Percentiles rank a stretch among this genome's conserved stretches.
Conservation (phyloP, 2,888 invertebrate genomes). For the Dryomyza anilis region DNA sequence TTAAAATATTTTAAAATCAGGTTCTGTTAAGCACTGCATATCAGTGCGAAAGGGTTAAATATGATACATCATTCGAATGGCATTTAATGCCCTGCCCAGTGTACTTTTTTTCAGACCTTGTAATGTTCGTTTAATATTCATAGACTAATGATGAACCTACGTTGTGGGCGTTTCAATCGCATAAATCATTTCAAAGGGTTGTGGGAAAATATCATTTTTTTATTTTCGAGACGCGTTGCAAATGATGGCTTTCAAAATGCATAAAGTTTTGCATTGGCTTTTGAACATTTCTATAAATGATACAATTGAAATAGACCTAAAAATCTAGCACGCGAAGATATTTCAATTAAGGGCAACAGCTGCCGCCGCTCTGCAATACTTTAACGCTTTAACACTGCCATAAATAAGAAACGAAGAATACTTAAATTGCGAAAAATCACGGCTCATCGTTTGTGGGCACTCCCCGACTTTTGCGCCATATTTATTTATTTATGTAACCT, state of each 20-base stretch:
- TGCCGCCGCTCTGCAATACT: neutral
- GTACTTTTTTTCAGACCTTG: no score
- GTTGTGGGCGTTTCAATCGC: neutral
- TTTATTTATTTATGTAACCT: conserved; percentile 33
- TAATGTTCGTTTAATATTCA: no score
- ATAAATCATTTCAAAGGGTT: neutral
- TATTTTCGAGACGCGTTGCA: neutral
- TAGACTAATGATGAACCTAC: conserved; percentile 12
- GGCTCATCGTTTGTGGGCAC: neutral
- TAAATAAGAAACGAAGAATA: neutral
- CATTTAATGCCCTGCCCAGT: no score
- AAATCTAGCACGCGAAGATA: conserved; percentile 25
- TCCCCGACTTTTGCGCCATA: neutral
- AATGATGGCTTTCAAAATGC: conserved; percentile 8
- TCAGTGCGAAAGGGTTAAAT: conserved; percentile 25
- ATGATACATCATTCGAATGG: conserved; percentile 16
- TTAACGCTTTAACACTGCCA: neutral
- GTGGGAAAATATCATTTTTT: neutral
- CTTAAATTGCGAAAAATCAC: conserved; percentile 19
- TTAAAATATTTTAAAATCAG: no score
- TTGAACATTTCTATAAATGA: no score
- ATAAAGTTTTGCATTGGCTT: conserved; percentile 4
- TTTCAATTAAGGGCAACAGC: conserved; percentile 37
- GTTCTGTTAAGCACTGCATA: no score
- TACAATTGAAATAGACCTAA: no score